Evolutionary conservation across 2,888 invertebrate species (phyloP), one percentile per base, ranked within the genome.

Genomic region (Ariolimax columbianus): DNA sequence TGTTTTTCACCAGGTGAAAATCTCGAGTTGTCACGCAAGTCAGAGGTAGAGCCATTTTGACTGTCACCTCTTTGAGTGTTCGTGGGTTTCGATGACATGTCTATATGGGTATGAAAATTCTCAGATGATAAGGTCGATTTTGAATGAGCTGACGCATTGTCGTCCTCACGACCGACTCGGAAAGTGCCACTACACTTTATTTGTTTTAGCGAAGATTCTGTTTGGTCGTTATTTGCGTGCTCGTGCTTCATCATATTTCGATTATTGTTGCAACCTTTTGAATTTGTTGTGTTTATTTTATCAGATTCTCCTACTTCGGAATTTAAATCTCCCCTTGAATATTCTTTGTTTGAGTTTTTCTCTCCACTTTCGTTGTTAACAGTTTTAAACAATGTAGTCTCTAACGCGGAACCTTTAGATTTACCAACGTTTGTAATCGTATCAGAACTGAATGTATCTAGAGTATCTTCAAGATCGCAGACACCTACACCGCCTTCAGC

Each of bases 361-460:
- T 75, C 51, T 51, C 17, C 23, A 33, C 19, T 75, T 51, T 75
- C 72, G 40, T 72, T 6, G 40, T 26, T 72, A 40, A 72, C 19
- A 2, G 6, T 51, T 51, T 51, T 23, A 51, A 23, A 40, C 7
- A 33, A 0, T 75, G 23, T 75, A 2, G 3, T 36, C 3, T 51
- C 75, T 36, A 0, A 4, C 14, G 11, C 40, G 3, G n/a, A 6
- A 23, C 30, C 9, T 1, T 30, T 19, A 9, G 33, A 14, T 23
- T 14, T 11, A 11, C 47, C 19, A 23, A 9, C 33, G 23, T 26
- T 55, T 68, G 33, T 68, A 47, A 80, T 33, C 66, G 33, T 75
- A 7, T 81, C 81, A 43, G 77, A 85, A 77, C 77, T 77, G 17
- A 75, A 81, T 30, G 4, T 51, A 33, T 85, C 85, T 17, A 77